These are phyloP conservation scores for Lasioglossum malachurum DNA, from an alignment of 2,888 invertebrate species.

Conservation along the genomic window DNA sequence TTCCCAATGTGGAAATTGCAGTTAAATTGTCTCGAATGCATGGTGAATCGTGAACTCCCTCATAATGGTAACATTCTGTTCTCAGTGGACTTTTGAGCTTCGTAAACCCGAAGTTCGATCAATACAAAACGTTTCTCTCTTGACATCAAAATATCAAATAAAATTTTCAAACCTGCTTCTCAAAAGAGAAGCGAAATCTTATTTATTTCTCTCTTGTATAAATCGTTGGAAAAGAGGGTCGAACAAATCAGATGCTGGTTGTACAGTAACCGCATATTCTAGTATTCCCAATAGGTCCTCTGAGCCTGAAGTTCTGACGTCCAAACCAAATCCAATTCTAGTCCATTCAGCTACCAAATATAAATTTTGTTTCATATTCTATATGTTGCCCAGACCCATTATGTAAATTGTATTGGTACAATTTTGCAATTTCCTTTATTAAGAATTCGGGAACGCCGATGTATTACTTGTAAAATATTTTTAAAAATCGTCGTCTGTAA, in stretches of 20 bases:
- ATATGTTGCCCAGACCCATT: neutral
- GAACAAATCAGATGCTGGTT: neutral
- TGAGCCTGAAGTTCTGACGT: neutral
- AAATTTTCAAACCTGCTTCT: neutral
- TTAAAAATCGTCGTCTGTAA: neutral
- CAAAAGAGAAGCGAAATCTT: neutral
- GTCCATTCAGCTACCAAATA: neutral
- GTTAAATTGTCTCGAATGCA: neutral
- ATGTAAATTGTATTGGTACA: neutral
- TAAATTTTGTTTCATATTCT: neutral
- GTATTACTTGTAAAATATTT: neutral
- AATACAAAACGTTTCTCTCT: neutral
- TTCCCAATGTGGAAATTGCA: neutral
- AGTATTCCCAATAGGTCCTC: neutral
- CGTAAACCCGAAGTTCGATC: neutral
- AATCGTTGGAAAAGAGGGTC: neutral
- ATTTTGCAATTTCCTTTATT: too few relatives aligned
- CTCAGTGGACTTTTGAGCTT: neutral
- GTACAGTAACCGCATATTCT: neutral
- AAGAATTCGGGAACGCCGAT: too few relatives aligned
- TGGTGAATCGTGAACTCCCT: neutral
- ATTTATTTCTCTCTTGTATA: neutral
- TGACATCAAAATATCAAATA: neutral
- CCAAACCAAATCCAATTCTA: neutral
- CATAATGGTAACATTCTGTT: neutral